Percentiles rank a stretch among this genome's conserved stretches.
phyloP scores from a whole-genome alignment of 1,140 invertebrate species.

The Euwallacea fornicatus region DNA sequence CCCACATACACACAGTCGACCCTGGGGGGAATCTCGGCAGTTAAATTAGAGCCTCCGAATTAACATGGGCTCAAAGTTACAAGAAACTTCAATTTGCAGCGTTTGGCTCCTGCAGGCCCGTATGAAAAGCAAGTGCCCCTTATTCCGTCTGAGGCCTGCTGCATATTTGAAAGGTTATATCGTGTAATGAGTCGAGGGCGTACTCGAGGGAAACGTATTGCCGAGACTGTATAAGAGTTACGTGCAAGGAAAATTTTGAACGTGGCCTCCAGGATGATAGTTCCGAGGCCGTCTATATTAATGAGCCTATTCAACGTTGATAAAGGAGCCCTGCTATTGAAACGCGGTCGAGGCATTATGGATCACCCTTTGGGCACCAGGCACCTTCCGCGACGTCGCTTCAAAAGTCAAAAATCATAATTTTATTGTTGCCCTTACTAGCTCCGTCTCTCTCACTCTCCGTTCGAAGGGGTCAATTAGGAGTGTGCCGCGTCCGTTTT shows the following conservation, averaged over 20 bases:
- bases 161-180: constrained; percentile 43
- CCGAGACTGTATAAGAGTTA: constrained; percentile 25
- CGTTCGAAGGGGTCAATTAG: no score
- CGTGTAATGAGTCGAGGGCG: constrained; percentile 39
- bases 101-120: constrained; percentile 15
- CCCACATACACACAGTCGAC: no score
- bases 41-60: constrained; percentile 30
- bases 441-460: no score
- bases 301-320: constrained; percentile 40
- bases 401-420: no score
- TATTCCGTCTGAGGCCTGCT: constrained; percentile 28
- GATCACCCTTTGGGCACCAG: no score
- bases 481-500: no score
- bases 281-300: constrained; percentile 37
- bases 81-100: constrained; percentile 37
- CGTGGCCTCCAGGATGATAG: constrained; percentile 19
- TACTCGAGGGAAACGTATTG: constrained; percentile 36
- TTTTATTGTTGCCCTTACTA: no score
- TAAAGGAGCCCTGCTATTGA: constrained; percentile 23
- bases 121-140: constrained; percentile 32
- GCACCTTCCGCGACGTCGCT: no score
- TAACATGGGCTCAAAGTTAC: constrained; percentile 30
- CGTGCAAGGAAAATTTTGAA: constrained; percentile 27
- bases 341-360: neutral
- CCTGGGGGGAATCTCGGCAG: no score